Evolutionary conservation across 2,113 vertebrate species (phyloP).

Genomic region (Macroglossus sobrinus): DNA sequence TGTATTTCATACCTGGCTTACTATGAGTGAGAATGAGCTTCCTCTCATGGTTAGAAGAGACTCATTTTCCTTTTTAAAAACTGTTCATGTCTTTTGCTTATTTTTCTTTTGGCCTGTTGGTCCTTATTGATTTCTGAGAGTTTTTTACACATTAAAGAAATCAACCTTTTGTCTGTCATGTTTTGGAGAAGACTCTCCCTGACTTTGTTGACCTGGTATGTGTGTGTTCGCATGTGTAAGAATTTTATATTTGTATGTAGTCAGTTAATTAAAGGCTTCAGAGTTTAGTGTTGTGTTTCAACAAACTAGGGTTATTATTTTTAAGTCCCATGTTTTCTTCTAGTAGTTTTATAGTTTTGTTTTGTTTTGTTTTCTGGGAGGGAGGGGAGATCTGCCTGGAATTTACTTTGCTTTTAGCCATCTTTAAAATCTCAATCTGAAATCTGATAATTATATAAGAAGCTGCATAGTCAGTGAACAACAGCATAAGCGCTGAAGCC

Average conservation of each 20-base stretch:
- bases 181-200: not conserved
- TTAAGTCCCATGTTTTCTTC: not conserved
- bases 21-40: not conserved
- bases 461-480: not conserved
- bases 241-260: not conserved
- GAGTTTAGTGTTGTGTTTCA: not conserved
- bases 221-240: not conserved
- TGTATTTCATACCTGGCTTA: not conserved
- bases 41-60: not conserved
- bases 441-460: not conserved
- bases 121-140: not conserved
- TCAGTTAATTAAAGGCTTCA: conserved; percentile 1
- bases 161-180: not conserved
- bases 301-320: not conserved
- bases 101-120: not conserved
- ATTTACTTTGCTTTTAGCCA: not conserved
- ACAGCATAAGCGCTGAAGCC: no score
- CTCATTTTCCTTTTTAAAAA: not conserved
- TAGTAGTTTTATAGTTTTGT: not conserved
- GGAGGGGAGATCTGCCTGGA: not conserved
- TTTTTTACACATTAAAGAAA: conserved; percentile 22
- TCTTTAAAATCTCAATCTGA: not conserved
- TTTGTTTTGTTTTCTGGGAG: not conserved
- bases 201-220: not conserved
- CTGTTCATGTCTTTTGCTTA: not conserved